phyloP scores from a whole-genome alignment of 2,888 invertebrate species.

The Drosophila hamatofila region DNA sequence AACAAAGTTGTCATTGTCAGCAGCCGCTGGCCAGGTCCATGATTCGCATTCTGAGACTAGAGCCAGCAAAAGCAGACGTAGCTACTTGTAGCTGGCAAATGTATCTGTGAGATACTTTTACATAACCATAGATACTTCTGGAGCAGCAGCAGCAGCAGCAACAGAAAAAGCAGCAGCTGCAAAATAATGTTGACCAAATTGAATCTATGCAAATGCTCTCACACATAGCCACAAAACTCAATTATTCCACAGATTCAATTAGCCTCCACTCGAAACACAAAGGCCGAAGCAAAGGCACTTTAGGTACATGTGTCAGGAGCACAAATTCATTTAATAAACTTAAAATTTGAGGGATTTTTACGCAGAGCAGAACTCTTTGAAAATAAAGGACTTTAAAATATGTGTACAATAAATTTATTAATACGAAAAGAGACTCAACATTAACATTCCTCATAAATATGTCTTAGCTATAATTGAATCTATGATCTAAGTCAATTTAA shows the following conservation, averaged over 20 bases:
- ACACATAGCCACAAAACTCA: conserved; percentile 37
- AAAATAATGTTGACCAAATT: conserved; percentile 21
- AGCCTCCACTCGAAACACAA: conserved; percentile 12
- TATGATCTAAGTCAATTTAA: too few species aligned
- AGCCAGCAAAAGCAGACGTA: background rate
- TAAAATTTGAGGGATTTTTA: background rate
- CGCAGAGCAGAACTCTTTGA: background rate
- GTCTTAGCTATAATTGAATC: too few species aligned
- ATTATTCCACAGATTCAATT: conserved; percentile 52
- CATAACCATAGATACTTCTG: conserved; percentile 5
- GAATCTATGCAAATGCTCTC: conserved; percentile 41
- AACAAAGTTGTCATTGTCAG: conserved; percentile 56
- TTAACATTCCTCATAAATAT: too few species aligned
- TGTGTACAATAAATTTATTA: too few species aligned
- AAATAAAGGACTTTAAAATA: too few species aligned
- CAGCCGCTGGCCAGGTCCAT: conserved; percentile 22
- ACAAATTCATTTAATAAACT: background rate
- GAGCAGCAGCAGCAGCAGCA: background rate
- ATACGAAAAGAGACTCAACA: too few species aligned
- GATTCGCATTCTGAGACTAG: background rate
- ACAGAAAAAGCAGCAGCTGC: background rate
- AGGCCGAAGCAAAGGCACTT: background rate
- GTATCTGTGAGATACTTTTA: conserved; percentile 18
- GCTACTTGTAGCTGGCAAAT: background rate
- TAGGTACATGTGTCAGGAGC: background rate